Evolutionary conservation across 2,888 invertebrate species (phyloP), one percentile per base, ranked within the genome.

Genomic region (Cheiracanthium punctorium): DNA sequence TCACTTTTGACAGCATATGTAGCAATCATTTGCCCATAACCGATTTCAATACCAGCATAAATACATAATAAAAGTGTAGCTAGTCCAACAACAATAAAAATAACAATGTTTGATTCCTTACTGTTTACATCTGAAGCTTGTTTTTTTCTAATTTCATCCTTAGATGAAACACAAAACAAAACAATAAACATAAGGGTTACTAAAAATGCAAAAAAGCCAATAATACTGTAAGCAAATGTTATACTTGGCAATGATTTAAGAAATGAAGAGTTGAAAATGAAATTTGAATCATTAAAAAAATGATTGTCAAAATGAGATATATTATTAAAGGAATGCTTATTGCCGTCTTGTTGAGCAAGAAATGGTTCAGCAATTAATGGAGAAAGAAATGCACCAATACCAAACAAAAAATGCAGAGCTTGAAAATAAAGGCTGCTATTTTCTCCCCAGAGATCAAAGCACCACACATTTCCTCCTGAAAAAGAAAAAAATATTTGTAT

Each of bases 341-440:
- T 67, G n/a, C 12, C n/a, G 8, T 48, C 48, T 80, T 80, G 70
- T 12, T 69, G 65, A 20, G 87, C 87, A n/a, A 92, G 89, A 88
- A 93, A 92, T 20, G 92, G 92, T 64, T 90, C 91, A 7, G 92
- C 92, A 28, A 93, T 88, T 1, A 92, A 89, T 7, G 93, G 93
- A 7, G 93, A 92, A 37, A 93, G 89, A 85, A 92, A 92, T 0
- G 92, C 92, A 20, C 93, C 93, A 20, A 93, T 88, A 12, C 92
- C 92, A 89, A 92, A 92, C 24, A 91, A 90, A 89, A 92, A 92
- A 89, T 93, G 92, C 32, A 93, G 89, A 1, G 91, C 91, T 89
- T 93, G 93, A 90, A 93, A 91, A 89, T 91, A 92, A 1, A 92
- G 92, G 0, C 91, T 91, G 89, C 91, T 92, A 84, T 90, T 89